Percentiles rank a stretch among this genome's conserved stretches.
Conservation (phyloP, 2,888 invertebrate species). For the Teinopalpus imperialis region DNA sequence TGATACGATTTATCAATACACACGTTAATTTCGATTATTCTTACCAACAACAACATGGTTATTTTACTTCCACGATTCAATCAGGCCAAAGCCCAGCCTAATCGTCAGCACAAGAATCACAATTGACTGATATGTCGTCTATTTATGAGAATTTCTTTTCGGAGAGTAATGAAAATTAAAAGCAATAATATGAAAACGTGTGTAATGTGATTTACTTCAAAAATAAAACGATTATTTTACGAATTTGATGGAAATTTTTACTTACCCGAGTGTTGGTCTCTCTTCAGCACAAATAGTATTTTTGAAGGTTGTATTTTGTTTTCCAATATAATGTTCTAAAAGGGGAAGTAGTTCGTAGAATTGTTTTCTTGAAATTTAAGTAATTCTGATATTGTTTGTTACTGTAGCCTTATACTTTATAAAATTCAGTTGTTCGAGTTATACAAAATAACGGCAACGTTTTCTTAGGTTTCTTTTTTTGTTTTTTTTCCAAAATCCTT, state of each 20-base stretch:
- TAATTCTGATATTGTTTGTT: conserved; percentile 15
- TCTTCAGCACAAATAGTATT: conserved; percentile 5
- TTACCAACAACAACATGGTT: conserved; percentile 25
- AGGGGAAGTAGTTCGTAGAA: conserved; percentile 10
- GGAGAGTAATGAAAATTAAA: conserved; percentile 19
- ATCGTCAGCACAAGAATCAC: conserved; percentile 25
- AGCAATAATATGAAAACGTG: no score
- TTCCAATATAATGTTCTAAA: conserved; percentile 11
- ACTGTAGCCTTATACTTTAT: conserved; percentile 20
- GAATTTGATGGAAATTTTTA: no score
- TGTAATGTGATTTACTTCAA: no score
- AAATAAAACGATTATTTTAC: no score
- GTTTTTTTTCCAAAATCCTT: conserved; percentile 16
- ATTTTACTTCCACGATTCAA: conserved; percentile 25
- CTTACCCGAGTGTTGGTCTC: no score
- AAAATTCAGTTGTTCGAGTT: conserved; percentile 21
- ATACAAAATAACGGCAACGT: conserved; percentile 18
- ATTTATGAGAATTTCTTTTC: conserved; percentile 24
- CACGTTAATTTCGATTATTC: conserved; percentile 25
- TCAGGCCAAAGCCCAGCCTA: conserved; percentile 27
- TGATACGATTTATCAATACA: conserved; percentile 21
- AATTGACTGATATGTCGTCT: conserved; percentile 25
- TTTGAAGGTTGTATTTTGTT: conserved; percentile 8
- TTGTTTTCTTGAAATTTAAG: conserved; percentile 17
- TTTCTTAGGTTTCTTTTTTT: conserved; percentile 20